Base-by-base conservation (phyloP, 1,140 invertebrate genomes). In the Eumaeus atala region DNA sequence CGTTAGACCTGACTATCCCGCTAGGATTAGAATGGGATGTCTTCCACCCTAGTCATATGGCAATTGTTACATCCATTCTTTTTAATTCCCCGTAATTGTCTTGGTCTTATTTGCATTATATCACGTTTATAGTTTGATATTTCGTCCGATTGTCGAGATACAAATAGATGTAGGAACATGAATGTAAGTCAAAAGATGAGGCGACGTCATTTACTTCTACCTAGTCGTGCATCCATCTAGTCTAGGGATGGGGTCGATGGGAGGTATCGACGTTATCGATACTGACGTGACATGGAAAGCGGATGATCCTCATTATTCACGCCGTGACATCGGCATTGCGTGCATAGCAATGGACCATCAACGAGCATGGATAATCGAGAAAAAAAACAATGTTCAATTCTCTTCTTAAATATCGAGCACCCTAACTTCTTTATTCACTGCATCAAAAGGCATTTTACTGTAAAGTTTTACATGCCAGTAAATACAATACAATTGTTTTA, bases 1-100 rank as follows among this genome's bases (percentile, higher is more conserved):
- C 72, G 62, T 77, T 77, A 76, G 66, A 51, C 70, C 67, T 66
- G 50, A 60, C 64, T 62, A 59, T 68, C 71, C 73, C 66, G 61
- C 48, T 56, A 64, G 56, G 28, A 54, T 33, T 53, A 61, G 48
- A 21, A 6, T 28, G 51, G 56, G 61, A 28, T 17, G 18, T 33
- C 36, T 52, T 17, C 12, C 37, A 52, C 51, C 51, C 14, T 28
- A 28, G 21, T 28, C 21, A 28, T 28, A 28, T 28, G 6, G 2
- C 21, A 28, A 3, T 6, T 28, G 21, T 28, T 28, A 28, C 21
- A 28, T 28, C 6, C 21, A n/a, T n/a, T n/a, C n/a, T n/a, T 28
- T 28, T 28, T 28, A 3, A 28, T 28, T 28, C 21, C 21, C 6
- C 6, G 2, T 28, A 6, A 28, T 28, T 3, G 6, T 28, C 21